Base-by-base conservation (phyloP, 1,140 invertebrate species). In the Ceratina japonica region DNA sequence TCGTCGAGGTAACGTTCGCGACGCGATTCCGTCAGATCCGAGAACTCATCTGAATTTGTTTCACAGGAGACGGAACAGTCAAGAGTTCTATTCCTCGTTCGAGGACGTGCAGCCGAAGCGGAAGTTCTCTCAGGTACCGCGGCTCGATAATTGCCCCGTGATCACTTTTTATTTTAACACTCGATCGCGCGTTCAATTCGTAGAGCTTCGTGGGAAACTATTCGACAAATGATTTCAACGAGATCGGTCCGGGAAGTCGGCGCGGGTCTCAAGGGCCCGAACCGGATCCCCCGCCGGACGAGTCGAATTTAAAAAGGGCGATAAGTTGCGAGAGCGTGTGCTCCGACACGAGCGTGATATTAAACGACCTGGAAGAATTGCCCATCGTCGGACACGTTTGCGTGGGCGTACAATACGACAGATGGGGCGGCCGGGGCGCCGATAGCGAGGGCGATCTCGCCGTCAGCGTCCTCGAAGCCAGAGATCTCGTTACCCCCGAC, bases 251-350 rank as follows among this genome's bases (percentile, higher is more conserved):
- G 1, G 84, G 86, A 62, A 87, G 80, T 83, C 87, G 88, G 54
- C 87, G 89, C 20, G 82, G 85, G 27, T 89, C 89, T 0, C 86
- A 88, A 16, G 90, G 84, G 13, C 84, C 85, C 24, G 91, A 91
- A 68, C 87, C 89, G 2, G 92, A 93, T 49, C 87, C 88, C 4
- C 89, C 88, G 7, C 87, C 81, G 22, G 90, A 91, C 22, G 88
- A 90, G 66, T 83, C 91, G 1, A 88, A 85, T 31, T 89, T 95
- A 37, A 93, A 96, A 75, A 92, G 96, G 65, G 96, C 96, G 1
- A 93, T 96, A 77, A 97, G 96, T 58, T 97, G 96, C 89, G 96
- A 97, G 79, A 97, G 96, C 59, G 95, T 97, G 8, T 96, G 95
- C 80, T 97, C 96, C 7, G 96, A 97, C 81, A 96, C 96, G 0